Evolutionary conservation across 2,797 vertebrate genomes (phyloP), one percentile per base, ranked within the genome.

Genomic region (Myotis daubentonii): DNA sequence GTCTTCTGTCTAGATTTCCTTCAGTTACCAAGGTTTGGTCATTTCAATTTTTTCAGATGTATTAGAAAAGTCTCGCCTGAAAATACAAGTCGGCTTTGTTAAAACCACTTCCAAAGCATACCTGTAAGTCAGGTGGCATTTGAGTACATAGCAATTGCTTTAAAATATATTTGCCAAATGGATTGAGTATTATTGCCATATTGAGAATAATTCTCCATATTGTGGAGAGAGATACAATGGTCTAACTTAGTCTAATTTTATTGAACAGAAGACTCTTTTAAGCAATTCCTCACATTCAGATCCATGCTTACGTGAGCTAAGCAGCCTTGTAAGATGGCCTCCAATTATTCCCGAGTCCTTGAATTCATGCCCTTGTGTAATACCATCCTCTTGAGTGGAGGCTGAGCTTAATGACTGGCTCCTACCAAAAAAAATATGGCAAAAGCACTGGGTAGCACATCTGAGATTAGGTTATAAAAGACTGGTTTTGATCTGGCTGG

Each of bases 1-100:
- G 17, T 38, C 47, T 82, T 80, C 33, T 74, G 53, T 93, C 71
- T 55, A 91, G 55, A 74, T 93, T 93, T 75, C 44, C 93, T 81
- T 96, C 12, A 38, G 8, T 81, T 71, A 47, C 15, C 17, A 33
- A 57, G 60, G 49, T 68, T 25, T 49, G 65, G 82, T 9, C 9
- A 80, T 74, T 95, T 95, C 23, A 36, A 47, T 53, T 87, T 80
- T 80, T 49, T 78, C 86, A 15, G 49, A 74, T 38, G 38, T 28
- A 72, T 17, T 51, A 92, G 90, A 83, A 76, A 89, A 82, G 19
- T 1, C 51, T 91, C 12, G 28, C 28, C 53, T 90, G 33, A 93
- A 15, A 94, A 82, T 53, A 71, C 25, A 80, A 84, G 47, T 72
- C 19, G 76, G 23, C 6, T 47, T 71, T 86, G 25, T 38, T 95